Evolutionary conservation across 2,797 vertebrate genomes (phyloP).

Genomic region (Acipenser transmontanus): DNA sequence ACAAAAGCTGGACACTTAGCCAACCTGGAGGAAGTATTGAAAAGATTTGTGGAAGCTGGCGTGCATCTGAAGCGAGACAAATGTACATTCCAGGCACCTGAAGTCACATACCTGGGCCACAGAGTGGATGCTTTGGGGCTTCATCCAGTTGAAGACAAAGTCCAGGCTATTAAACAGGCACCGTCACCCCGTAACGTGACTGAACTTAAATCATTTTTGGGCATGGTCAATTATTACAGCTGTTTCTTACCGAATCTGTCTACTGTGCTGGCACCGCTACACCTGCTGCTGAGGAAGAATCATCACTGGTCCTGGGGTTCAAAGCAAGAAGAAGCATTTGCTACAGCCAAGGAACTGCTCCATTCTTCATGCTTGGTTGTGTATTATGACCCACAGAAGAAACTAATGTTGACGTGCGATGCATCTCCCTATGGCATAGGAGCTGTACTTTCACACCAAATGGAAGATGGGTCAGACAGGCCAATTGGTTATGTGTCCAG

Average conservation of each 20-base stretch:
- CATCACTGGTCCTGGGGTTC: too few relatives aligned
- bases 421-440: background rate
- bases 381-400: background rate
- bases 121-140: background rate
- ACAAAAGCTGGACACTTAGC: background rate
- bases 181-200: background rate
- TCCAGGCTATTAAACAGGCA: background rate
- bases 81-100: background rate
- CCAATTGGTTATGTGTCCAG: too few relatives aligned
- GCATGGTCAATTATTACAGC: conserved; percentile 5
- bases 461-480: too few relatives aligned
- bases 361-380: background rate
- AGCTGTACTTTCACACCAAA: too few relatives aligned
- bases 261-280: background rate
- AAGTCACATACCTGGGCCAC: background rate
- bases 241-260: background rate
- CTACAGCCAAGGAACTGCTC: background rate
- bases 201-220: background rate
- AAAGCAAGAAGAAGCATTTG: background rate
- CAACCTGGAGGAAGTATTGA: background rate
- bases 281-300: background rate
- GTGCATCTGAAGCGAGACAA: background rate
- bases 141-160: background rate
- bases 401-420: background rate
- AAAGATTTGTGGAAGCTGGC: background rate